Base-by-base conservation (phyloP, 1,140 invertebrate genomes). In the Drosophila yakuba region DNA sequence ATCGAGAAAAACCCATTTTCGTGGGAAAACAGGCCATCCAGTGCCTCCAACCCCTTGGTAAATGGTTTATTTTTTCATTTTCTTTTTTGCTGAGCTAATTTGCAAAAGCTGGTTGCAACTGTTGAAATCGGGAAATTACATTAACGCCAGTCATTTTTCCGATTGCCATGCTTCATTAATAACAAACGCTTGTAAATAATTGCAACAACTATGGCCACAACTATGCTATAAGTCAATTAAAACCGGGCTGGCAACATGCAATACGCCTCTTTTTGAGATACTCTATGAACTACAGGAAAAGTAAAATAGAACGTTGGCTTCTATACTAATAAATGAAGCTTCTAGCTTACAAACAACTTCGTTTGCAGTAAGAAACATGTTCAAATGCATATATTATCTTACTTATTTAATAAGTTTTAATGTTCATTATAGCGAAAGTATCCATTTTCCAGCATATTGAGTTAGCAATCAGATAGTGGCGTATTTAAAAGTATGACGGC, bases 151-250 rank as follows among this genome's bases (percentile, higher is more conserved):
- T 75, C 62, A 68, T 38, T 68, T 25, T 10, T 25, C 12, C 64
- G 38, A 52, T 67, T 67, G 64, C n/a, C 61, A 36, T 68, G 23
- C 52, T 52, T 25, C 17, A 67, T 17, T 43, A 50, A 52, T 17
- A 62, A 41, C 41, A 66, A 68, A 68, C 43, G 32, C 20, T 20
- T 23, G 36, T 36, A 67, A 54, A 54, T 44, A 68, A 67, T 15
- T 41, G 28, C 35, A 38, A 54, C 23, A 51, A 54, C 60, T 47
- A 39, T 17, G 25, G 59, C 44, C 44, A 41, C 63, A 66, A 66
- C 28, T 52, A 52, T 71, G 51, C 64, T 52, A 57, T 69, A 71
- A 71, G 67, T 56, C 50, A 69, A 68, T 71, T 71, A 39, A 57
- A 57, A 67, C 2, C 25, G 45, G 28, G 28, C 14, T 39, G 7